Evolutionary conservation across 2,888 invertebrate genomes (phyloP).

Genomic region (Rhimphoctona megacephalus): DNA sequence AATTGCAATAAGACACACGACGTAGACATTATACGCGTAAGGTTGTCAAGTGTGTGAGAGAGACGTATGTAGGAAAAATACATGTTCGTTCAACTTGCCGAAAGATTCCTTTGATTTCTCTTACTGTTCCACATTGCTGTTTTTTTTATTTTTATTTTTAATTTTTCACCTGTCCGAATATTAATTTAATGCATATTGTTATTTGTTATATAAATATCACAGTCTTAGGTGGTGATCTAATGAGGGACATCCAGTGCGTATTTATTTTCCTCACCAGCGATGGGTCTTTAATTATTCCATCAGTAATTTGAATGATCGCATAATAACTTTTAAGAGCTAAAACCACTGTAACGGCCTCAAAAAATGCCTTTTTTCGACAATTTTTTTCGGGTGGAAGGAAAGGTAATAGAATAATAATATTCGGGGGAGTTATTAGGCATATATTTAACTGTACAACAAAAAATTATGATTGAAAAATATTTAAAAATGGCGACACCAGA

Average conservation of each 20-base stretch:
- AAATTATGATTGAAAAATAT: no score
- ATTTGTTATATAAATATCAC: no score
- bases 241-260: neutral
- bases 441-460: no score
- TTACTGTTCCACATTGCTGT: neutral
- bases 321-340: neutral
- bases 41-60: constrained; percentile 49
- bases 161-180: neutral
- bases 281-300: neutral
- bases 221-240: neutral
- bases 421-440: no score
- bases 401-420: no score
- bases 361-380: no score
- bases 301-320: neutral
- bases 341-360: no score
- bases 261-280: neutral
- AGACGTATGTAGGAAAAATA: constrained; percentile 36
- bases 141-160: neutral
- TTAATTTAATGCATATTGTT: neutral
- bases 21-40: constrained; percentile 39
- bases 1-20: constrained; percentile 44
- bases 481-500: no score
- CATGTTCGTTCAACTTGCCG: constrained; percentile 25
- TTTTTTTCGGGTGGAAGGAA: no score
- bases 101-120: constrained; percentile 24